Conservation (phyloP, 2,797 vertebrate species). For the Sandelia bainsii region DNA sequence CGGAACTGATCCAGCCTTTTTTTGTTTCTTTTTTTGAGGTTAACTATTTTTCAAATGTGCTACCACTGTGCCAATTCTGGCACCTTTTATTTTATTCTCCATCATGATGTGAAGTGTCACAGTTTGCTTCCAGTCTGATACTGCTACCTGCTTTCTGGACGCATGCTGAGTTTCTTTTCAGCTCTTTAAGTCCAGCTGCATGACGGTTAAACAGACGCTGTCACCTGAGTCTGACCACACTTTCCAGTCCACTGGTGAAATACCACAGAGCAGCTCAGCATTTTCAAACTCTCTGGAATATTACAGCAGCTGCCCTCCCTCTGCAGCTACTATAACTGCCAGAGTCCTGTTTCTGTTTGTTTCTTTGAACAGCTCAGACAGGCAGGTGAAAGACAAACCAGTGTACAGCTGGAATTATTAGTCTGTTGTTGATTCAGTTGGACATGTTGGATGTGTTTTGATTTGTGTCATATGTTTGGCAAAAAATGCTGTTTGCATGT, state of each 20-base stretch:
- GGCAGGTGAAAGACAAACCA: not conserved
- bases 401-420: not conserved
- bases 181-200: slow-evolving; percentile 13
- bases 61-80: slow-evolving; percentile 30
- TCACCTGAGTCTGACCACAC: slow-evolving; percentile 76
- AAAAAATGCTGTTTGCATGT: too few species aligned
- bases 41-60: slow-evolving; percentile 35
- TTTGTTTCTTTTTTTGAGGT: slow-evolving; percentile 3
- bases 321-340: not conserved
- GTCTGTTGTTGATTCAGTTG: not conserved
- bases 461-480: not conserved
- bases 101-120: slow-evolving; percentile 48
- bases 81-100: slow-evolving; percentile 36
- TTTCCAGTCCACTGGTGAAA: slow-evolving; percentile 77
- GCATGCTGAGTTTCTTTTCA: not conserved
- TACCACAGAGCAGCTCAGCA: slow-evolving; percentile 77
- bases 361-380: not conserved
- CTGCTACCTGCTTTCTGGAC: slow-evolving; percentile 5
- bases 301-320: slow-evolving; percentile 37
- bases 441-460: not conserved
- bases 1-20: slow-evolving; percentile 24
- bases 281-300: slow-evolving; percentile 71
- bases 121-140: slow-evolving; percentile 55
- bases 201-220: slow-evolving; percentile 46
- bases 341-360: not conserved